phyloP scores from a whole-genome alignment of 2,888 invertebrate species.

The Dasysyrphus albostriatus region DNA sequence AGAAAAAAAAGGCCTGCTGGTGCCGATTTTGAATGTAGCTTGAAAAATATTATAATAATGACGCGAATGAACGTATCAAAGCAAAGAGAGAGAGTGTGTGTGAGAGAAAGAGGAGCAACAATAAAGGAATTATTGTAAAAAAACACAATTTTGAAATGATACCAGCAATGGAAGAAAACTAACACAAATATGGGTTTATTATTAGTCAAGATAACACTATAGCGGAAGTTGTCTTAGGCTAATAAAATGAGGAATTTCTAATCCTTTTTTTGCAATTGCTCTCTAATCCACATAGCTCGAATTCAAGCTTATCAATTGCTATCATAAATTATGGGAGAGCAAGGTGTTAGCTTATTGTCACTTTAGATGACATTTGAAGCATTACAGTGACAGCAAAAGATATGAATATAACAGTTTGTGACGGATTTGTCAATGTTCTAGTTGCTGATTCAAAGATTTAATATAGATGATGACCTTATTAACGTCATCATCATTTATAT shows the following conservation, averaged over 20 bases:
- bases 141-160: slow-evolving; percentile 19
- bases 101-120: slow-evolving; percentile 52
- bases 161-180: slow-evolving; percentile 38
- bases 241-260: slow-evolving; percentile 16
- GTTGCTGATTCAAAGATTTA: no score
- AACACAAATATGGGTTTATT: slow-evolving; percentile 33
- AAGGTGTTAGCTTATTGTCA: slow-evolving; percentile 23
- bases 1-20: slow-evolving; percentile 69
- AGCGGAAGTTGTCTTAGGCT: slow-evolving; percentile 57
- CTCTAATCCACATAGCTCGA: background rate
- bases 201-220: slow-evolving; percentile 57
- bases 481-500: no score
- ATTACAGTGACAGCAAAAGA: background rate
- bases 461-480: no score
- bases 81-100: slow-evolving; percentile 37
- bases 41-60: slow-evolving; percentile 69
- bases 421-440: no score
- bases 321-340: slow-evolving; percentile 1
- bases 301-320: background rate
- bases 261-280: slow-evolving; percentile 19
- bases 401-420: background rate
- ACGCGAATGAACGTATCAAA: slow-evolving; percentile 72
- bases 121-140: slow-evolving; percentile 64
- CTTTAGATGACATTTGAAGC: background rate
- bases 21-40: slow-evolving; percentile 61